Percentiles rank a stretch among this genome's conserved stretches.
Conservation (phyloP, 1,140 invertebrate species). For the Leptonema lineaticorne region DNA sequence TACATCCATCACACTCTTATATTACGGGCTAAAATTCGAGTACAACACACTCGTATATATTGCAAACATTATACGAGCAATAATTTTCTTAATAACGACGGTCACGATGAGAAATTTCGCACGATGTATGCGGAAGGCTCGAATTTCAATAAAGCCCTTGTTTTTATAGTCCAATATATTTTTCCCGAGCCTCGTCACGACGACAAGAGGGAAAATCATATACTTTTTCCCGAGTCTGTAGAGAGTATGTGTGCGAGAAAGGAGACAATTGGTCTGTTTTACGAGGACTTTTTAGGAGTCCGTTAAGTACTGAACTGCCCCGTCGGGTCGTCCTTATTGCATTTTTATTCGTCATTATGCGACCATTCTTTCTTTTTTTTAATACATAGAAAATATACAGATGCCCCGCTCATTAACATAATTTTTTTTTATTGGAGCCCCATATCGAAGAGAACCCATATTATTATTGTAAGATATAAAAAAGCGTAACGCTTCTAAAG, state of each 20-base stretch:
- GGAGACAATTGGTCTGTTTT: conserved; percentile 37
- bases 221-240: not conserved
- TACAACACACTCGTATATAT: too few relatives aligned
- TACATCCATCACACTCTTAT: too few relatives aligned
- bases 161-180: conserved; percentile 25
- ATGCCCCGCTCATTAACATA: conserved; percentile 7
- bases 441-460: too few relatives aligned
- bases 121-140: not conserved
- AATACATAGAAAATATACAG: not conserved
- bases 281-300: conserved; percentile 39
- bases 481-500: too few relatives aligned
- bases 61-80: too few relatives aligned
- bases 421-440: not conserved
- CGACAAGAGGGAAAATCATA: conserved; percentile 1
- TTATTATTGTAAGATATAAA: too few relatives aligned
- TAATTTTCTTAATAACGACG: too few relatives aligned
- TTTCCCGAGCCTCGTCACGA: not conserved
- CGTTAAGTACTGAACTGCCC: conserved; percentile 26
- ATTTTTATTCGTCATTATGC: conserved; percentile 40
- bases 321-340: conserved; percentile 32
- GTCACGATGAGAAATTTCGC: not conserved
- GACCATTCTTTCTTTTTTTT: conserved; percentile 19
- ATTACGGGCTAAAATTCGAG: too few relatives aligned
- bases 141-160: conserved; percentile 20
- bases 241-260: not conserved